Percentiles rank a stretch among this genome's conserved stretches.
Conservation (phyloP, 2,797 vertebrate species). For the Myripristis murdjan region DNA sequence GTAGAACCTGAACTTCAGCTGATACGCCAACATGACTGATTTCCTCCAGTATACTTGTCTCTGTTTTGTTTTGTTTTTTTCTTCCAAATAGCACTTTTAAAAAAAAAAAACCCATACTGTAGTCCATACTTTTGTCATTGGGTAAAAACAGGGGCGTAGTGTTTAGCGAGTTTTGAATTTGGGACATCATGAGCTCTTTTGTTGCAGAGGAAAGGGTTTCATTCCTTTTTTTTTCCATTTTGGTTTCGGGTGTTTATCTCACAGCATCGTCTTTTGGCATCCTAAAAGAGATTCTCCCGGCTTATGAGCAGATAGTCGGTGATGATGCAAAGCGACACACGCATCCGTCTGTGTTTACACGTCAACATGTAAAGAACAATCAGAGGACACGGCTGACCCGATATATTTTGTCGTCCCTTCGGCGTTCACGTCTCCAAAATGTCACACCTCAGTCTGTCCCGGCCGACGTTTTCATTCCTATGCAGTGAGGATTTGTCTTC, state of each 20-base stretch:
- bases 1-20: constrained; percentile 42
- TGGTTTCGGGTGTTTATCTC: background rate
- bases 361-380: constrained; percentile 14
- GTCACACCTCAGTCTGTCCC: background rate
- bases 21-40: constrained; percentile 39
- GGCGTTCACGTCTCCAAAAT: background rate
- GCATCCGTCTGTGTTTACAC: constrained; percentile 16
- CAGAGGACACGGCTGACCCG: background rate
- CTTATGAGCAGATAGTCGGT: background rate
- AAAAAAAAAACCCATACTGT: constrained; percentile 25
- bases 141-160: background rate
- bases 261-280: background rate
- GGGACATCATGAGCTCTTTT: background rate
- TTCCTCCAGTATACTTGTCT: constrained; percentile 33
- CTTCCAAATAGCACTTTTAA: constrained; percentile 73
- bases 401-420: background rate
- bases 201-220: constrained; percentile 1
- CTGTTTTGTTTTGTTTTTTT: constrained; percentile 26
- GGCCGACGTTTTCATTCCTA: constrained; percentile 43
- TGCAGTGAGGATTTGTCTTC: constrained; percentile 46
- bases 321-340: background rate
- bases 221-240: background rate
- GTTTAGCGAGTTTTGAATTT: constrained; percentile 8
- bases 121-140: constrained; percentile 16
- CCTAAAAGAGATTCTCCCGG: background rate